Conservation (phyloP, 92 coral and sea anemone species). For the Zoanthus sansibaricus region DNA sequence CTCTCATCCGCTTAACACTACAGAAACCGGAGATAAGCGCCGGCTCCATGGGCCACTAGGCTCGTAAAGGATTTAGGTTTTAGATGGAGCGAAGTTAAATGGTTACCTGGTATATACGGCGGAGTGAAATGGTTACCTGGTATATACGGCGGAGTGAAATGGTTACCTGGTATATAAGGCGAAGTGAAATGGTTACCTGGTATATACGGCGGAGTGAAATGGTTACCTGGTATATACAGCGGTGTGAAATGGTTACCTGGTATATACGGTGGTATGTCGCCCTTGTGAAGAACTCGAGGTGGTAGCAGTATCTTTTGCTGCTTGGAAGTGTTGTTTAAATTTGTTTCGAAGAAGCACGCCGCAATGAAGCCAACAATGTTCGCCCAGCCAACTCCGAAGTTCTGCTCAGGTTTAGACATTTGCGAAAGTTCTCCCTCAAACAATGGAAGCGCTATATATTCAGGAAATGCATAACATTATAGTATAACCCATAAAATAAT, state of each 20-base stretch:
- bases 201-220: no score
- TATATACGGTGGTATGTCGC: slow-evolving; percentile 70
- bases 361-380: slow-evolving; percentile 85
- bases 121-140: no score
- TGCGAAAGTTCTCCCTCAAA: slow-evolving; percentile 64
- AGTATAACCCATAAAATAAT: neutral
- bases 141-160: no score
- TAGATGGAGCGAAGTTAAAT: no score
- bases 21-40: no score
- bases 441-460: slow-evolving; percentile 64
- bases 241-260: slow-evolving; percentile 28
- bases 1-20: no score
- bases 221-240: no score
- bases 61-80: no score
- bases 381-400: slow-evolving; percentile 90
- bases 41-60: no score
- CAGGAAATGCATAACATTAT: neutral
- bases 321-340: slow-evolving; percentile 71
- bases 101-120: no score
- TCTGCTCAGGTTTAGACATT: slow-evolving; percentile 74
- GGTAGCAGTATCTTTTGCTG: slow-evolving; percentile 71
- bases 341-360: slow-evolving; percentile 81
- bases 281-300: slow-evolving; percentile 64
- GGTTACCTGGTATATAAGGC: no score
- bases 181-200: no score